Evolutionary conservation across 2,797 vertebrate genomes (phyloP), one percentile per base, ranked within the genome.

Genomic region (Dicrostonyx torquatus): DNA sequence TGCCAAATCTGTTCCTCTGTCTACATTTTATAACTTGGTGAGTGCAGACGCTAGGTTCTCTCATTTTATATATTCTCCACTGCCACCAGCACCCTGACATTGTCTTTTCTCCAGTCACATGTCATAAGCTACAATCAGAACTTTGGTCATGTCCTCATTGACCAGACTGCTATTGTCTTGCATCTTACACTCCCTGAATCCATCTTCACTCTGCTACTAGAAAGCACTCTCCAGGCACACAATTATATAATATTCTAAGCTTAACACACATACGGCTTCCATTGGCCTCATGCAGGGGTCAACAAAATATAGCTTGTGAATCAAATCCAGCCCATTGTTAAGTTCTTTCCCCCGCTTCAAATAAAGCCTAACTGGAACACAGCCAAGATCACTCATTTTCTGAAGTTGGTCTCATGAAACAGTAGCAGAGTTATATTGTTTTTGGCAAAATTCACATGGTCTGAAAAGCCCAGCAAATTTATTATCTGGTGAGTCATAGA

Each of bases 381-480:
- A 68, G 26, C n/a, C 84, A 55, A 2, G 2, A 2, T 66, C 43
- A 10, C 45, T 88, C 40, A 31, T 43, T 79, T n/a, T 68, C n/a
- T 77, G 9, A 18, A 48, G 55, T 72, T 75, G 55, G 78, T 48
- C 82, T 82, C 20, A 1, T 40, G 31, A 66, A 43, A 66, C 24
- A 78, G 6, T 17, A 31, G 37, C 73, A 79, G 40, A 86, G 66
- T 31, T 93, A n/a, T 13, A 10, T 45, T 60, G 9, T 85, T 92
- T 73, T 82, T 31, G 8, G 40, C 68, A 96, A 90, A 89, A 9
- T 48, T 8, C 2, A 2, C 17, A n/a, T 86, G 31, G 48, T 58
- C 24, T 72, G 26, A 53, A 86, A n/a, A 94, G 29, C 18, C 76
- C 83, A 80, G 76, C 75, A 24, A 80, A 73, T 83, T 94, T 91